Percentiles rank a stretch among this genome's conserved stretches.
These are phyloP conservation scores for Alligator mississippiensis DNA, from an alignment of 2,113 vertebrate genomes.

Conservation along the genomic window DNA sequence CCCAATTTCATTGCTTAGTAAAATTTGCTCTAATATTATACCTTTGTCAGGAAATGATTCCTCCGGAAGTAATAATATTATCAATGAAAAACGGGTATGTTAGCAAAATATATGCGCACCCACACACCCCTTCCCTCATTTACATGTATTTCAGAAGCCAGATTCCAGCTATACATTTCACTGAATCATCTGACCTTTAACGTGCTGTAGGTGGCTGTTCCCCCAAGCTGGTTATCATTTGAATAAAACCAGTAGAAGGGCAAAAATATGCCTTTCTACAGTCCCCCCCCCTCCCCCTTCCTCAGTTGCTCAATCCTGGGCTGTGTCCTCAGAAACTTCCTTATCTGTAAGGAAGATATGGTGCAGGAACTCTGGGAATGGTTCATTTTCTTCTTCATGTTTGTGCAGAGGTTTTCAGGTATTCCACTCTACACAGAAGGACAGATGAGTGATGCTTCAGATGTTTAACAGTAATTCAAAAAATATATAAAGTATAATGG, in stretches of 20 bases:
- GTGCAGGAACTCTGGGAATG: slow-evolving; percentile 42
- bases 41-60: slow-evolving; percentile 20
- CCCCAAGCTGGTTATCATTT: slow-evolving; percentile 32
- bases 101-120: neutral
- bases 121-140: neutral
- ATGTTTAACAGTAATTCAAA: slow-evolving; percentile 28
- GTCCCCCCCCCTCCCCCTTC: fast-evolving
- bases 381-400: slow-evolving; percentile 34
- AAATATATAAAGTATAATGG: slow-evolving; percentile 42
- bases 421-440: slow-evolving; percentile 57
- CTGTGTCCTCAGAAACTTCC: slow-evolving; percentile 37
- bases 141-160: neutral
- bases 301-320: neutral
- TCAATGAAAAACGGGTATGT: neutral
- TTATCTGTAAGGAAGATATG: slow-evolving; percentile 49
- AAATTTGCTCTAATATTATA: neutral
- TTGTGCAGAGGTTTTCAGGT: slow-evolving; percentile 42
- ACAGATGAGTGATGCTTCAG: slow-evolving; percentile 56
- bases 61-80: slow-evolving; percentile 32
- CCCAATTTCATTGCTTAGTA: neutral
- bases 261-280: slow-evolving; percentile 42
- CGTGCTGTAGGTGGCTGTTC: slow-evolving; percentile 37
- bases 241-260: slow-evolving; percentile 51
- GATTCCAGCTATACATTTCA: slow-evolving; percentile 19
- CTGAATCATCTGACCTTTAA: slow-evolving; percentile 48